Evolutionary conservation across 2,113 vertebrate genomes (phyloP), one percentile per base, ranked within the genome.

Genomic region (Periophthalmus modestus): DNA sequence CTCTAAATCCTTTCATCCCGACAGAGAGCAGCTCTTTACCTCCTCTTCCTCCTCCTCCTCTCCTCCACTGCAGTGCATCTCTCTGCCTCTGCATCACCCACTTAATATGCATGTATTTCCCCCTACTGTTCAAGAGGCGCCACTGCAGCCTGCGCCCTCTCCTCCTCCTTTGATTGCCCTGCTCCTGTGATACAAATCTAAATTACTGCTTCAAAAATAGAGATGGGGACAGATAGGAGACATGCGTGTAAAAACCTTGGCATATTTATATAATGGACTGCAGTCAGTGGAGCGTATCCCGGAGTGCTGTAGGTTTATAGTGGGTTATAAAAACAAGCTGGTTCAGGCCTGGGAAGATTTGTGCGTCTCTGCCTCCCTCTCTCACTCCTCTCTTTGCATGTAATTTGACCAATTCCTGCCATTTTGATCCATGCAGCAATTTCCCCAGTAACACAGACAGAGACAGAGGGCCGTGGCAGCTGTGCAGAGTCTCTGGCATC

Each of bases 101-200:
- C 88, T 91, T 86, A 90, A 91, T 88, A 89, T 89, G 89, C 85
- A 89, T 82, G 76, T 57, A 88, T 90, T 88, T 85, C 91, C 89
- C 78, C 89, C 91, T 91, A 82, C 88, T 89, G 91, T 89, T 69
- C 48, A 79, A 86, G 67, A n/a, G 15, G 34, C 65, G 63, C 71
- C 79, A 90, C 85, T 92, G 87, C 90, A 91, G 10, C 68, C 62
- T 67, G 63, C 28, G 52, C 43, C 28, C 54, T 34, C 4, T 23
- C 28, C 55, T 28, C n/a, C n/a, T n/a, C n/a, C 63, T 66, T 81
- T 81, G 67, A 63, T 71, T 85, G 24, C 28, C 66, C 63, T 65
- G 15, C 15, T 52, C n/a, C 24, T 78, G 24, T 73, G 78, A 85
- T 85, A 76, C 65, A 71, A 75, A 85, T 88, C 78, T 80, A 84